Base-by-base conservation (phyloP, 2,888 invertebrate species). In the Lepetodrilus schrolli region DNA sequence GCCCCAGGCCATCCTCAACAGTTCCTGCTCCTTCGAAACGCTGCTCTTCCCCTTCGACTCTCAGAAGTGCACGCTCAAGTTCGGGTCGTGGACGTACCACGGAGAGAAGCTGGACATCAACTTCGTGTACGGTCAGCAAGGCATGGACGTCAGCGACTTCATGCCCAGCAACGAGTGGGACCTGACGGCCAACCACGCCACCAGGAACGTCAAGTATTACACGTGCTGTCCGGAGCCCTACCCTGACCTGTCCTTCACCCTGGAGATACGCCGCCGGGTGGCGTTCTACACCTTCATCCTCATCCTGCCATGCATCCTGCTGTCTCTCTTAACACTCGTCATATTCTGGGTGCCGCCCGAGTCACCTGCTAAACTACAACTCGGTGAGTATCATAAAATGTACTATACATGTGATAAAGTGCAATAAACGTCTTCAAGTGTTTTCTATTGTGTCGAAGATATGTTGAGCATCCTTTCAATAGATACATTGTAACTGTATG, bases 291-390 rank as follows among this genome's bases (percentile, higher is more conserved):
- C 85, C 47, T 89, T 90, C 79, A 88, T 90, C 49, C 82, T 90
- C 69, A 86, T 90, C 50, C 80, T 90, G 43, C 90, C 90, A 5
- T 90, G 90, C 80, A 85, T 87, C 23, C 80, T 90, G 17, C 82
- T 90, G 49, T 89, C 90, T 10, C 82, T 86, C 20, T 78, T 90
- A 26, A 90, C 89, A 3, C 82, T 90, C 75, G 89, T 89, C 17
- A 86, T 90, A 58, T 90, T 90, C 82, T 90, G 90, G 90, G 86
- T 90, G 20, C 90, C 90, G 20, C 90, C 90, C 7, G 90, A 90
- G 75, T 87, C 89, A 13, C 88, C 90, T 4, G 89, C 90, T 23
- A 90, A 90, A 82, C 87, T 90, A 77, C 83, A 88, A 58, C 81
- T 90, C 49, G 90, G 90, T 90, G 83, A 82, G 88, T 84, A 38